phyloP scores from a whole-genome alignment of 2,113 vertebrate genomes.

The Micronisus gabar region DNA sequence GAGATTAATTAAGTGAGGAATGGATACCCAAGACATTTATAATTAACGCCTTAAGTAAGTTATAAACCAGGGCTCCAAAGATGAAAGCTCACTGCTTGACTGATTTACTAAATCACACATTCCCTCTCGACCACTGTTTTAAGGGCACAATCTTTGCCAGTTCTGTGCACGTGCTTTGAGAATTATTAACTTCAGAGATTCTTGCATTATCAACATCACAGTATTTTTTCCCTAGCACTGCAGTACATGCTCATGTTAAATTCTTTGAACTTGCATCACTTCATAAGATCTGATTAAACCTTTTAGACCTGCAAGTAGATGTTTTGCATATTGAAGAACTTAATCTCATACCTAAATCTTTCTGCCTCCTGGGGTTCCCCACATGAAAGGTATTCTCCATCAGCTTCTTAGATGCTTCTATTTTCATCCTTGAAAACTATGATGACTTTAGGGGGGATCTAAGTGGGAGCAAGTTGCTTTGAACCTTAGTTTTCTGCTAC shows the following conservation, averaged over 20 bases:
- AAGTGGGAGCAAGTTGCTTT: neutral
- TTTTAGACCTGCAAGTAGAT: neutral
- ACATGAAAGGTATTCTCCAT: neutral
- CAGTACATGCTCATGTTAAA: neutral
- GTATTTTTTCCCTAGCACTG: neutral
- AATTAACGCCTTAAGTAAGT: constrained; percentile 48
- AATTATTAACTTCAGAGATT: neutral
- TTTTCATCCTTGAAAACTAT: neutral
- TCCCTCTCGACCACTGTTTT: constrained; percentile 6
- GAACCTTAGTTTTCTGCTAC: neutral
- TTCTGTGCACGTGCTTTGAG: neutral
- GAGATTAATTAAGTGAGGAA: constrained; percentile 40
- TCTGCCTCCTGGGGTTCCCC: neutral
- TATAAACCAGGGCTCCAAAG: neutral
- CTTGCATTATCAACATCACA: neutral
- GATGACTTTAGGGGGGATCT: neutral
- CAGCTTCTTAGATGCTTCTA: neutral
- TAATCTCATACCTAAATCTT: neutral
- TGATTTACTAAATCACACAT: constrained; percentile 31
- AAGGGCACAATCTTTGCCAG: neutral
- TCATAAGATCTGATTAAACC: neutral
- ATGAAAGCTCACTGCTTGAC: constrained; percentile 41
- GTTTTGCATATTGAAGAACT: neutral
- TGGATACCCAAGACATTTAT: neutral
- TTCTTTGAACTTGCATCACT: neutral